Evolutionary conservation across 1,140 invertebrate species (phyloP).

Genomic region (Centruroides vittatus): DNA sequence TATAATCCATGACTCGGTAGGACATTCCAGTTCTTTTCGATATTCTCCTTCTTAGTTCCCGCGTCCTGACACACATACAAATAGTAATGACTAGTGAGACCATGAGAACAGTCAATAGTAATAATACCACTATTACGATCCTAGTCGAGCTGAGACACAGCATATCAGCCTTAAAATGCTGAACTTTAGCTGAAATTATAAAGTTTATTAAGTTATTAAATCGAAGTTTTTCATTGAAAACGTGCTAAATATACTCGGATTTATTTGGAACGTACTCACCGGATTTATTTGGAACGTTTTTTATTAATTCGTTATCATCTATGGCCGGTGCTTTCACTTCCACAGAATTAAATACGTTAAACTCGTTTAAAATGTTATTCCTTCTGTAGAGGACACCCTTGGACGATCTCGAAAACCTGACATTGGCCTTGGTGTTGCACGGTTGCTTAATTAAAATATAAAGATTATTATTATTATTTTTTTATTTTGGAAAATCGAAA

Average conservation of each 20-base stretch:
- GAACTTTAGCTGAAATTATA: background rate
- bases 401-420: background rate
- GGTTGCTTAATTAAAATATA: background rate
- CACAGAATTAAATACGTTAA: conserved; percentile 60
- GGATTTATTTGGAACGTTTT: too few relatives aligned
- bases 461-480: background rate
- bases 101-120: conserved; percentile 48
- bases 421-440: background rate
- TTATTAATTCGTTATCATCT: conserved; percentile 24
- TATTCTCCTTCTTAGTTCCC: conserved; percentile 3
- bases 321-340: conserved; percentile 59
- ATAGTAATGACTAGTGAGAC: conserved; percentile 47
- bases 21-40: background rate
- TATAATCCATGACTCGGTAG: background rate
- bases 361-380: conserved; percentile 43
- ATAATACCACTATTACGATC: conserved; percentile 50
- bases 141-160: conserved; percentile 54
- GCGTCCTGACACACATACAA: conserved; percentile 39
- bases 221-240: too few relatives aligned
- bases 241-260: too few relatives aligned
- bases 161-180: conserved; percentile 20
- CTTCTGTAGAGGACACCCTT: background rate
- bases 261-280: too few relatives aligned
- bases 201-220: background rate
- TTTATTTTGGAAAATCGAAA: too few relatives aligned